A percentile compares a stretch with the other conserved stretches of the same genome.
These are phyloP conservation scores for Protomyctophum bolini DNA, from an alignment of 2,113 vertebrate genomes.

Conservation along the genomic window DNA sequence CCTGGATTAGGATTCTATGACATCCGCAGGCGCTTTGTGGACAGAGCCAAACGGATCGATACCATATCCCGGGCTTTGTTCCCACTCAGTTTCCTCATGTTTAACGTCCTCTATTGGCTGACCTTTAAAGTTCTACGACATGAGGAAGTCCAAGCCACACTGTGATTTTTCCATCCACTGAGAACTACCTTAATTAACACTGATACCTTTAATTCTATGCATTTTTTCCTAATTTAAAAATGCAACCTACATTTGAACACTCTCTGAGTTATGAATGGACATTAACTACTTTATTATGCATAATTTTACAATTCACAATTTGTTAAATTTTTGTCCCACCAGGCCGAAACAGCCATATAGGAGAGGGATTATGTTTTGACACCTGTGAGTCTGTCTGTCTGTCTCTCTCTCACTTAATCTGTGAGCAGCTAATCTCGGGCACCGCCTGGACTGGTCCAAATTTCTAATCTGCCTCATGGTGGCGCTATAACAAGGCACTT, in stretches of 20 bases:
- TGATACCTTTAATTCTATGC: conserved; percentile 22
- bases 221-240: conserved; percentile 1
- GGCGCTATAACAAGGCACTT: too few species aligned
- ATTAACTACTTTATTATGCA: too few species aligned
- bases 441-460: too few species aligned
- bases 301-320: too few species aligned
- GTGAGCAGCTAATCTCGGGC: too few species aligned
- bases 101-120: conserved; percentile 95
- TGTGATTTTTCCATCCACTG: conserved; percentile 45
- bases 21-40: conserved; percentile 81
- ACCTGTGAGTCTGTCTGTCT: too few species aligned
- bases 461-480: too few species aligned
- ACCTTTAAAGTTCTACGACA: conserved; percentile 90
- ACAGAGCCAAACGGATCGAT: conserved; percentile 91
- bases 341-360: too few species aligned
- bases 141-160: conserved; percentile 81
- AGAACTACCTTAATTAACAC: conserved; percentile 30
- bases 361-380: too few species aligned
- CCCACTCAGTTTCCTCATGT: conserved; percentile 92
- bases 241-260: background rate
- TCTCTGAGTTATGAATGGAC: background rate
- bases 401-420: too few species aligned
- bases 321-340: too few species aligned
- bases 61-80: conserved; percentile 90
- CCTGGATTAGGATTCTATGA: conserved; percentile 77